phyloP scores from a whole-genome alignment of 2,888 invertebrate genomes.

The Dorcus hopei region DNA sequence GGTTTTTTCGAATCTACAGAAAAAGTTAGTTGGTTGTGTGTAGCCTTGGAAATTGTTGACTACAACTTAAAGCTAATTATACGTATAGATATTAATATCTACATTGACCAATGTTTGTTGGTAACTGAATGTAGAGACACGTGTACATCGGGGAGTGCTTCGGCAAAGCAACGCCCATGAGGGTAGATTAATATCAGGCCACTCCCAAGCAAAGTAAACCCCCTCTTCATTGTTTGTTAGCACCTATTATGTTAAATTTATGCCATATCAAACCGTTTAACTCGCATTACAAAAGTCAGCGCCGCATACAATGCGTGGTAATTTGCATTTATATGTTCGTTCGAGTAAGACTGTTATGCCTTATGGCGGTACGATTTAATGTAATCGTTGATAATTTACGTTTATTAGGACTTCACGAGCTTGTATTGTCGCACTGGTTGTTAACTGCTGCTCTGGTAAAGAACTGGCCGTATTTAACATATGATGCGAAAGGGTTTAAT shows the following conservation, averaged over 20 bases:
- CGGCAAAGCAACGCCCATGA: constrained; percentile 17
- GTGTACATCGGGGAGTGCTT: constrained; percentile 20
- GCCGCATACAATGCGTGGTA: constrained; percentile 27
- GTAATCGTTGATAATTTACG: constrained; percentile 14
- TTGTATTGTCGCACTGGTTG: no score
- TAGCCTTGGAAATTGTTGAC: no score
- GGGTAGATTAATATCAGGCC: constrained; percentile 30
- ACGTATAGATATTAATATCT: no score
- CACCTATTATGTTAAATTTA: constrained; percentile 32
- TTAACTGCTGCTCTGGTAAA: no score
- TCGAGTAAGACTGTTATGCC: constrained; percentile 6
- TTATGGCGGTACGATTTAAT: constrained; percentile 8
- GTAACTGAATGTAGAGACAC: constrained; percentile 11
- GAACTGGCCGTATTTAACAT: no score
- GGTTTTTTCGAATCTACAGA: no score
- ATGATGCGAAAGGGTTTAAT: no score
- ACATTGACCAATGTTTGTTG: no score
- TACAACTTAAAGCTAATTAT: no score
- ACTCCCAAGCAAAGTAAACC: constrained; percentile 24
- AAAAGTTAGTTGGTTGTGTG: no score
- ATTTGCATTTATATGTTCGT: constrained; percentile 30
- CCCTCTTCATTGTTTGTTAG: constrained; percentile 20
- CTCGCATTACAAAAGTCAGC: constrained; percentile 33
- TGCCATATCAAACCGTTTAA: constrained; percentile 37
- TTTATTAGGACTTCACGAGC: not conserved